Evolutionary conservation across 2,113 vertebrate genomes (phyloP), one percentile per base, ranked within the genome.

Genomic region (Centropus bengalensis): DNA sequence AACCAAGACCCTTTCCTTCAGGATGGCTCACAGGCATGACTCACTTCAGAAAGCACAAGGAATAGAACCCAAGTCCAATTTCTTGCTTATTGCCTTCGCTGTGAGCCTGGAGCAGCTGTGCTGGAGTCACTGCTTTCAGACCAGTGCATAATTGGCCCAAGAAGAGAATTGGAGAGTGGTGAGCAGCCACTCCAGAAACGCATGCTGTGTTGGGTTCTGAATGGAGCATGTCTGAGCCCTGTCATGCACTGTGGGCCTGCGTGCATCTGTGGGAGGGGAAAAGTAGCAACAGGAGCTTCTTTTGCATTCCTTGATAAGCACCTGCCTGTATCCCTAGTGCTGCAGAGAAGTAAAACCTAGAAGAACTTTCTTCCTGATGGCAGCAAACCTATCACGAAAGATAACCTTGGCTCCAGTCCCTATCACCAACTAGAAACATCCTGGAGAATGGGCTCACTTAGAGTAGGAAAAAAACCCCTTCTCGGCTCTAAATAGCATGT

Each of bases 211-310:
- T 10, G 38, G 15, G 22, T 16, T 40, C 66, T 55, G 81, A 16
- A 22, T 15, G 58, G 58, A 64, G 63, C 1, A 1, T 9, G 13
- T 24, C 62, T 9, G 33, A 14, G 18, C 10, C 5, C 10, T 38
- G 78, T 2, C n/a, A 23, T 12, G 1, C 2, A 0, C 28, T 40
- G 36, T 62, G 64, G 27, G 52, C 8, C 26, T 30, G 21, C 3
- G 8, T 17, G 63, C 7, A 3, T 16, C 36, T 33, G 11, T 1
- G 0, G 69, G 64, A 69, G 27, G 55, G 59, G 76, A 15, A 14
- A 2, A 40, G 32, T 4, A 7, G 21, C 20, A 32, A 2, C 3
- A 6, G 49, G 14, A 67, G 28, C 26, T 59, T 6, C 19, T 36
- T 75, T 28, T 15, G 32, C 8, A 7, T 22, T 55, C 64, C 58